Percentiles rank a stretch among this genome's conserved stretches.
Conservation (phyloP, 2,113 vertebrate species). For the Fukomys damarensis region DNA sequence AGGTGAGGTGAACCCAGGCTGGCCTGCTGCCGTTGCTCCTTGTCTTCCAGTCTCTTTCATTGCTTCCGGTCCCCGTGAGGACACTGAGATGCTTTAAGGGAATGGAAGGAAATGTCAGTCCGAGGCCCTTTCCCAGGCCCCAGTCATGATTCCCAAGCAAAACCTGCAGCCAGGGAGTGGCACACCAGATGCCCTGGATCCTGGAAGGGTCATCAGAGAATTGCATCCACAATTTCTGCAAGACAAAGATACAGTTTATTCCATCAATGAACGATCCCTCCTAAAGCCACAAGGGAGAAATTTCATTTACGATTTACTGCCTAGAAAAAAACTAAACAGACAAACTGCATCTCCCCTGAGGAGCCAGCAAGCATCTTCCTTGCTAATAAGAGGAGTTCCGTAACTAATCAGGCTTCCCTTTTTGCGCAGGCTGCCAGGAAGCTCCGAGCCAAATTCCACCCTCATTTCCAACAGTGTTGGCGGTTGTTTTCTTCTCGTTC, state of each 20-base stretch:
- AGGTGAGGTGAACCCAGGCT: not conserved
- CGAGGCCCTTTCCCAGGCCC: not conserved
- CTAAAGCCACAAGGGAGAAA: slow-evolving; percentile 16
- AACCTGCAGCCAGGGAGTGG: not conserved
- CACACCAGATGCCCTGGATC: not conserved
- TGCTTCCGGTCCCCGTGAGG: not conserved
- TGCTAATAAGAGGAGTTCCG: slow-evolving; percentile 62
- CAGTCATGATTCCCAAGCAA: not conserved
- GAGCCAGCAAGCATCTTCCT: slow-evolving; percentile 41
- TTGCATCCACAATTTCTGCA: not conserved
- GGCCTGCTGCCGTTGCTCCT: not conserved
- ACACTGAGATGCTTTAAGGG: not conserved
- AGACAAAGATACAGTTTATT: not conserved
- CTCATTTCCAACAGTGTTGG: slow-evolving; percentile 44
- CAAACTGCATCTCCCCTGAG: not conserved
- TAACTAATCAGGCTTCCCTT: slow-evolving; percentile 73
- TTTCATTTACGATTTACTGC: slow-evolving; percentile 57
- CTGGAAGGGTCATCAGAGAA: not conserved
- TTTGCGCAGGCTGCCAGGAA: slow-evolving; percentile 76
- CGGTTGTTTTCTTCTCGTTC: slow-evolving; percentile 26
- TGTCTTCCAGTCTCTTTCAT: not conserved
- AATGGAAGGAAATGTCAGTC: not conserved
- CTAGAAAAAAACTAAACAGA: slow-evolving; percentile 44
- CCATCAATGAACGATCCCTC: not conserved
- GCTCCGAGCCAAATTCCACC: slow-evolving; percentile 73